Conservation (phyloP, 2,113 vertebrate genomes). For the Tamias sibiricus region DNA sequence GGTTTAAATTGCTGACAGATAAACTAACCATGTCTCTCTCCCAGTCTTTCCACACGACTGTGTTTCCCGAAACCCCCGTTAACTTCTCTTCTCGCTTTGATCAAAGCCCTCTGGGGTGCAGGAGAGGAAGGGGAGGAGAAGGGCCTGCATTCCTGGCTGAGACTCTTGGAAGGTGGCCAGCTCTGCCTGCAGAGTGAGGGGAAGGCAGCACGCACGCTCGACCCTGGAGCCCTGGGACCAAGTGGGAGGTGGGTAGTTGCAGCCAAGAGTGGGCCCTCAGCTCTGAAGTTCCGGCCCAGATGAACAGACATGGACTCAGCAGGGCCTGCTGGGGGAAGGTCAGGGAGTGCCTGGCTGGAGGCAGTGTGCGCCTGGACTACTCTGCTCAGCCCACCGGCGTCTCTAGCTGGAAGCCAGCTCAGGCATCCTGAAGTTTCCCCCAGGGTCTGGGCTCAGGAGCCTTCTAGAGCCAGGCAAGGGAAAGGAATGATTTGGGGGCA, state of each 20-base stretch:
- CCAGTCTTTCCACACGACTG: neutral
- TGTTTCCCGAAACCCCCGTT: neutral
- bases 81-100: neutral
- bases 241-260: accelerated
- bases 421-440: neutral
- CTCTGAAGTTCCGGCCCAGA: neutral
- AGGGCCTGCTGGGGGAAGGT: neutral
- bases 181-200: neutral
- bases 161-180: conserved; percentile 66
- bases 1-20: conserved; percentile 70
- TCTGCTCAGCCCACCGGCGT: neutral
- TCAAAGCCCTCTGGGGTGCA: conserved; percentile 31
- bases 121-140: conserved; percentile 22
- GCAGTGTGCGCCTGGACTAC: neutral
- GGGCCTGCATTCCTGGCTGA: conserved; percentile 49
- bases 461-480: neutral
- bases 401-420: neutral
- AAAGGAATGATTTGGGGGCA: neutral
- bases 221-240: neutral
- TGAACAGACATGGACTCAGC: neutral
- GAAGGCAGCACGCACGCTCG: neutral
- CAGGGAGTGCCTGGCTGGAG: accelerated
- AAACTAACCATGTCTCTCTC: conserved; percentile 35
- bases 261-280: neutral
- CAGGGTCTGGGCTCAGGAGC: neutral